phyloP scores from a whole-genome alignment of 2,113 vertebrate species.

The Hypomesus transpacificus region DNA sequence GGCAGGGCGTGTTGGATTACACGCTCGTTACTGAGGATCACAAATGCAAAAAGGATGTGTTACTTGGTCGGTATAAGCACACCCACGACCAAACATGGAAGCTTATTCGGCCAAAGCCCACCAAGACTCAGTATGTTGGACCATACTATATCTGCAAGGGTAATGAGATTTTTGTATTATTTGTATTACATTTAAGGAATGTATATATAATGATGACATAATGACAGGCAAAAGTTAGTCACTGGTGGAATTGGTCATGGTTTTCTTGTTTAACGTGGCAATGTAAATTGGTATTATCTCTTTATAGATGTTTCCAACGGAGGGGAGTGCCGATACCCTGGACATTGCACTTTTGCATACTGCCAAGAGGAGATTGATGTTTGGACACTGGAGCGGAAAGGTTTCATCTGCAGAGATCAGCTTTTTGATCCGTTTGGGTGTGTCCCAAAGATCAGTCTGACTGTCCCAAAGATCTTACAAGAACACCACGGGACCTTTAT shows the following conservation, averaged over 20 bases:
- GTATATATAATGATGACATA: too few relatives aligned
- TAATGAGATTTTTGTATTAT: constrained; percentile 38
- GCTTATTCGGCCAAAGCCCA: constrained; percentile 91
- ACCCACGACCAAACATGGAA: constrained; percentile 85
- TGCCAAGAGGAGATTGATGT: constrained; percentile 98
- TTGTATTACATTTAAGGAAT: too few relatives aligned
- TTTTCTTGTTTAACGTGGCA: too few relatives aligned
- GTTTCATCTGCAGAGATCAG: constrained; percentile 87
- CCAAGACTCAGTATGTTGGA: constrained; percentile 94
- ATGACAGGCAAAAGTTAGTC: too few relatives aligned
- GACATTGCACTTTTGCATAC: constrained; percentile 95
- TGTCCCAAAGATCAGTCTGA: constrained; percentile 77
- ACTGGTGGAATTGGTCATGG: neutral
- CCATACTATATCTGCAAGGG: constrained; percentile 99
- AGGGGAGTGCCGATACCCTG: constrained; percentile 88
- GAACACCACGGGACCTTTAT: constrained; percentile 94
- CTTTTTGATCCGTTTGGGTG: constrained; percentile 83
- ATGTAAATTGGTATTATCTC: neutral
- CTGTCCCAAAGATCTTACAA: constrained; percentile 85
- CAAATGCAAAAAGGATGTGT: constrained; percentile 95
- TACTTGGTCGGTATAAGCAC: constrained; percentile 88
- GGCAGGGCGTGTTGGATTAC: constrained; percentile 84
- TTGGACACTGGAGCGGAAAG: constrained; percentile 94
- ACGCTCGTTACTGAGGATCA: constrained; percentile 81
- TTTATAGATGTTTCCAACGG: constrained; percentile 86